Base-by-base conservation (phyloP, 1,140 invertebrate species). In the Diabrotica virgifera region DNA sequence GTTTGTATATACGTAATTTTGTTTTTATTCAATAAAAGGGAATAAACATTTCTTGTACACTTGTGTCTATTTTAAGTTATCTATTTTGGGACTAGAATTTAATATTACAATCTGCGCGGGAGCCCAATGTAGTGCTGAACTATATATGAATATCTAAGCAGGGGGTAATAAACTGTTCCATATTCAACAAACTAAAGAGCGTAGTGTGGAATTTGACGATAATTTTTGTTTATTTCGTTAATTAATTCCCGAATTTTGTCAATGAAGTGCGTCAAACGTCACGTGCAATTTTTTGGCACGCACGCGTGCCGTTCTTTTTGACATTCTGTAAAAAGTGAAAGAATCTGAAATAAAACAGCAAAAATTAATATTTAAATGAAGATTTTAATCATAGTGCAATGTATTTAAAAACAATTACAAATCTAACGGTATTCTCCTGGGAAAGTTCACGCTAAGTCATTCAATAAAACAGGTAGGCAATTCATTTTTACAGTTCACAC, bases 221-320 rank as follows among this genome's bases (percentile, higher is more conserved):
- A 52, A 51, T 51, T 53, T 53, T 53, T 55, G 13, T 55, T 13
- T 55, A 24, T 35, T 5, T 36, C 12, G n/a, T 14, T 55, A 55
- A 55, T 36, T 55, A 5, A 24, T 24, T 13, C 8, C 7, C 24
- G 11, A 55, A 35, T 55, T 13, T 10, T 51, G 46, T 10, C 24
- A 24, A 24, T 24, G 13, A 53, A 53, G 13, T 53, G 13, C n/a
- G 14, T 53, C 40, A 46, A 60, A 38, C n/a, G 56, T 60, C 59
- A 60, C 59, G 59, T 60, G 59, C 59, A 24, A 58, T 6, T 8
- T 40, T 38, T 24, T 14, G 37, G 40, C 50, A 60, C 59, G 59
- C 59, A 52, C 59, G 40, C 59, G 59, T 60, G 35, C n/a, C 59
- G 59, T 60, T 51, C n/a, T 35, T 60, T 60, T 52, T 60, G 59